These are phyloP conservation scores for Alosa alosa DNA, from an alignment of 2,113 vertebrate species.

Conservation along the genomic window DNA sequence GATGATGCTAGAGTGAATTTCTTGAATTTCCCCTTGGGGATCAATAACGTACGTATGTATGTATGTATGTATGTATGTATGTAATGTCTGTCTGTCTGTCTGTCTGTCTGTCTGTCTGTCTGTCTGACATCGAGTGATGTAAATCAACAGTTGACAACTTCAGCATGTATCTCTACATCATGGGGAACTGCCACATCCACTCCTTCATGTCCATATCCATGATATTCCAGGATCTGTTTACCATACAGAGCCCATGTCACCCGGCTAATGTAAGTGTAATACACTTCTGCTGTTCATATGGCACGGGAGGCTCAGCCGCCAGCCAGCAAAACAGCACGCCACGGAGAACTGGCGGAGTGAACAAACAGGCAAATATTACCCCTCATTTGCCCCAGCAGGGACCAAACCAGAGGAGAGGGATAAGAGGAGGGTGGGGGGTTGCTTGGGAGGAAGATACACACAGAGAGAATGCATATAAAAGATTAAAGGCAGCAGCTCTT, in stretches of 20 bases:
- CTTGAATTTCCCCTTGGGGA: too few relatives aligned
- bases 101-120: too few relatives aligned
- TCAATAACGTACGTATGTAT: too few relatives aligned
- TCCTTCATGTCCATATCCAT: not conserved
- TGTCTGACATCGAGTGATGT: too few relatives aligned
- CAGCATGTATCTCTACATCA: too few relatives aligned
- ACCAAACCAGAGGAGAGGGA: conserved; percentile 41
- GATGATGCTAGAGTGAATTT: too few relatives aligned
- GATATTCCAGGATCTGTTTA: not conserved
- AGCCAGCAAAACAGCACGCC: conserved; percentile 26
- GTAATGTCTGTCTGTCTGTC: too few relatives aligned
- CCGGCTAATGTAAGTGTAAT: not conserved
- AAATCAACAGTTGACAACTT: too few relatives aligned
- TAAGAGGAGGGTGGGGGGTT: conserved; percentile 27
- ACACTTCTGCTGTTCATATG: not conserved
- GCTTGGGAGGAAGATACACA: conserved; percentile 21
- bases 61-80: too few relatives aligned
- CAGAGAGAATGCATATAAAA: conserved; percentile 39
- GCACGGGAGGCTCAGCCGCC: not conserved
- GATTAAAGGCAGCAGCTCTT: conserved; percentile 49
- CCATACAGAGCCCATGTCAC: not conserved
- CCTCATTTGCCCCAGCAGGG: conserved; percentile 48
- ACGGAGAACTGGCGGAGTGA: conserved; percentile 22
- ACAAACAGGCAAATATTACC: conserved; percentile 30
- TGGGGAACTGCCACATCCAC: not conserved